A percentile compares a stretch with the other conserved stretches of the same genome.
phyloP scores from a whole-genome alignment of 2,113 vertebrate genomes.

The Arenaria interpres region DNA sequence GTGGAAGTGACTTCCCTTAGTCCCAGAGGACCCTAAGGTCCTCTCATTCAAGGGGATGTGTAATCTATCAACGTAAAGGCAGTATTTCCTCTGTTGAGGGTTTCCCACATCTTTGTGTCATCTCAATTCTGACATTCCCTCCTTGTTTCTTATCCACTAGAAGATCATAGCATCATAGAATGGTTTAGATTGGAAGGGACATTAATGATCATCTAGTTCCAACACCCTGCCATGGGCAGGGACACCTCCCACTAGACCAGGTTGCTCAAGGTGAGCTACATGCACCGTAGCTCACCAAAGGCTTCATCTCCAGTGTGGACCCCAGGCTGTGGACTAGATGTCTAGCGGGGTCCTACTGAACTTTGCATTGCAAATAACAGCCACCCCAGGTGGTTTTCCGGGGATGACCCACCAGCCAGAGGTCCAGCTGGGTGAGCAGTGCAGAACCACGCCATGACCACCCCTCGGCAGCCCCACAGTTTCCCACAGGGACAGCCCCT shows the following conservation, averaged over 20 bases:
- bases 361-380: accelerated
- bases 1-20: not conserved
- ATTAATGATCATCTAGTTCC: not conserved
- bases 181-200: not conserved
- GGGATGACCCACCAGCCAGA: not conserved
- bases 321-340: not conserved
- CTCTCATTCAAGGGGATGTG: not conserved
- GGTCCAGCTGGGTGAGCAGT: not conserved
- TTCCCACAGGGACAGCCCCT: not conserved
- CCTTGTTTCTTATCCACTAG: not conserved
- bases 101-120: not conserved
- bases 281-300: not conserved
- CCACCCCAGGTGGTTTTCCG: accelerated
- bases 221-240: not conserved
- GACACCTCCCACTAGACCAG: not conserved
- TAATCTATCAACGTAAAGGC: not conserved
- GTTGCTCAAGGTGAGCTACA: not conserved
- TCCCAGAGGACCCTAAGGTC: not conserved
- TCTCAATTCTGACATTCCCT: not conserved
- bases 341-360: accelerated
- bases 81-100: not conserved
- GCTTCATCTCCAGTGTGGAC: not conserved
- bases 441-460: accelerated
- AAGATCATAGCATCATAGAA: not conserved
- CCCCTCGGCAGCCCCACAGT: accelerated